A percentile compares a stretch with the other conserved stretches of the same genome.
These are phyloP conservation scores for Garra rufa DNA, from an alignment of 2,113 vertebrate genomes.

Conservation along the genomic window DNA sequence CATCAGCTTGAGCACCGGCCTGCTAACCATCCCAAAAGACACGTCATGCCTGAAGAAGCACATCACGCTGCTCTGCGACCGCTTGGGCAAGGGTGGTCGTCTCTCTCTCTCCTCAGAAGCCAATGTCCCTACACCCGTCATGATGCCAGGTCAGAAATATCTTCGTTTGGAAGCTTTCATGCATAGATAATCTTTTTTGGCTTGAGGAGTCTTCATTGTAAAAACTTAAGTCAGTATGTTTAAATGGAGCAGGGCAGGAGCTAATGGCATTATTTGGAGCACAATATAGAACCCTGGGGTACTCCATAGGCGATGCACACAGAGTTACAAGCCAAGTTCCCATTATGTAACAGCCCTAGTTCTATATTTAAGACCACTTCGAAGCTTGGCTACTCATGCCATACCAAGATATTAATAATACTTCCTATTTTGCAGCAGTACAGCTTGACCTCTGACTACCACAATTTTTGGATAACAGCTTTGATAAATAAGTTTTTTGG, in stretches of 20 bases:
- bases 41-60: slow-evolving; percentile 91
- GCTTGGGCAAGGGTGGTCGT: slow-evolving; percentile 89
- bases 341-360: background rate
- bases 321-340: background rate
- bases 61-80: slow-evolving; percentile 90
- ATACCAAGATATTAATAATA: background rate
- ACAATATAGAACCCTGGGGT: background rate
- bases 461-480: background rate
- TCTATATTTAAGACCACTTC: background rate
- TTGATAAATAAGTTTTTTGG: background rate
- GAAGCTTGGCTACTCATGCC: background rate
- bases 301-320: background rate
- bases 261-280: background rate
- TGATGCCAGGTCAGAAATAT: slow-evolving; percentile 80
- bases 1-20: slow-evolving; percentile 75
- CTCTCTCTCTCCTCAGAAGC: slow-evolving; percentile 84
- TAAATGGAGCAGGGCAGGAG: background rate
- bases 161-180: background rate
- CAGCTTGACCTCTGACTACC: background rate
- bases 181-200: background rate
- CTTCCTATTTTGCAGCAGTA: background rate
- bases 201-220: background rate
- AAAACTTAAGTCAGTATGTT: background rate
- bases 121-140: slow-evolving; percentile 71
- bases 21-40: slow-evolving; percentile 85